Percentiles rank a stretch among this genome's conserved stretches.
Conservation (phyloP, 2,113 vertebrate species). For the Pelvicachromis taeniatus region DNA sequence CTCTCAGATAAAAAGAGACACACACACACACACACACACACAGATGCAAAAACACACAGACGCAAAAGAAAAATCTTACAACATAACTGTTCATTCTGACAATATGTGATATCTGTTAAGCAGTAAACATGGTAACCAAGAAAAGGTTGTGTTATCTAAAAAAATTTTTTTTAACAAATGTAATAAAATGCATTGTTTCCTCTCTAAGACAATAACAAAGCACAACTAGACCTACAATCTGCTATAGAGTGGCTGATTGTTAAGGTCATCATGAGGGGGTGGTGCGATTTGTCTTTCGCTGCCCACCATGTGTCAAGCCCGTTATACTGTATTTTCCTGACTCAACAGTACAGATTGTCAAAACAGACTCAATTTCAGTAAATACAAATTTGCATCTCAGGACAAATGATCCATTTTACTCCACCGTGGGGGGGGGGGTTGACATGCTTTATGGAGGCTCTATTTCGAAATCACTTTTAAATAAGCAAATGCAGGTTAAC, state of each 20-base stretch:
- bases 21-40: too few species aligned
- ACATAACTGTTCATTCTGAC: neutral
- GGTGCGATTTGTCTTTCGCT: neutral
- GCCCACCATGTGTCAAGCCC: neutral
- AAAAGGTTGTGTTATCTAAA: neutral
- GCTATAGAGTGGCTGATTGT: neutral
- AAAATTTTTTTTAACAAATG: neutral
- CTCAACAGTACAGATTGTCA: conserved; percentile 20
- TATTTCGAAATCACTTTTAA: neutral
- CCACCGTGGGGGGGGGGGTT: neutral
- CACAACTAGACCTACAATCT: neutral
- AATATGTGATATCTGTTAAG: neutral
- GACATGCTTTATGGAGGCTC: neutral
- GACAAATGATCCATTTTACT: conserved; percentile 37
- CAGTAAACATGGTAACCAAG: neutral
- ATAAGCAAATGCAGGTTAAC: conserved; percentile 23
- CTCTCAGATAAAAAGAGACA: neutral
- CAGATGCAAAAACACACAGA: too few species aligned
- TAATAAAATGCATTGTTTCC: neutral
- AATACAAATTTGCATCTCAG: conserved; percentile 39
- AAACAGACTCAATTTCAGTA: conserved; percentile 23
- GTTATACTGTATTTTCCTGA: conserved; percentile 4
- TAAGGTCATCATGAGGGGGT: neutral
- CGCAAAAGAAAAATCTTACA: neutral
- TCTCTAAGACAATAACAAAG: neutral